Base-by-base conservation (phyloP, 1,140 invertebrate genomes). In the Pissodes strobi region DNA sequence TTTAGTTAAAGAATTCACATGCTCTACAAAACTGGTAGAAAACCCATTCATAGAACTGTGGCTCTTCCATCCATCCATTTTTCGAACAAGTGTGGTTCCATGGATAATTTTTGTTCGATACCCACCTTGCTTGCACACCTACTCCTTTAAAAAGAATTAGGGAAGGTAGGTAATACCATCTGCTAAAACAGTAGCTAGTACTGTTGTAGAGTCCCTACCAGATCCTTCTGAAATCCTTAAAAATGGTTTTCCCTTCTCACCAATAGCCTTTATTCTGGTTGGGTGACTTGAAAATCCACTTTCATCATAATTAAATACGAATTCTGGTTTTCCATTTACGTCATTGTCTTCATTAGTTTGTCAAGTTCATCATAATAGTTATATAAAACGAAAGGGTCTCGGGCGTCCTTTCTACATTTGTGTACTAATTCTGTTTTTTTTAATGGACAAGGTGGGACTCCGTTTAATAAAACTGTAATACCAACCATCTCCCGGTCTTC, bases 61-160 rank as follows among this genome's bases (percentile, higher is more conserved):
- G 48, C 59, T 69, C 69, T 58, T 72, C 69, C 72, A 78, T 79
- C 67, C 67, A 79, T 17, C 69, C 75, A 66, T 78, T 77, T 25
- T 63, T 65, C 0, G 72, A 71, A 23, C 68, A 64, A 17, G 69
- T 19, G 66, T 37, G 3, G 75, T 76, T 61, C 72, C 72, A n/a
- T 22, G 72, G 68, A 63, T 69, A 73, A 15, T 60, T 48, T 15
- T 69, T 62, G 18, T 67, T 15, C 9, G 69, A 69, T 55, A 51
- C 63, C 76, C 74, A 78, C 19, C 71, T 43, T 8, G 73, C 41
- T 66, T 76, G n/a, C n/a, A n/a, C n/a, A n/a, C n/a, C n/a, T n/a
- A n/a, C n/a, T n/a, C n/a, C n/a, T n/a, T n/a, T n/a, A 49, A 70
- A 71, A 27, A 77, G 59, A 57, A 79, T 78, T 0, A 76, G 53